Evolutionary conservation across 1,140 invertebrate species (phyloP), one percentile per base, ranked within the genome.

Genomic region (Diprion similis): DNA sequence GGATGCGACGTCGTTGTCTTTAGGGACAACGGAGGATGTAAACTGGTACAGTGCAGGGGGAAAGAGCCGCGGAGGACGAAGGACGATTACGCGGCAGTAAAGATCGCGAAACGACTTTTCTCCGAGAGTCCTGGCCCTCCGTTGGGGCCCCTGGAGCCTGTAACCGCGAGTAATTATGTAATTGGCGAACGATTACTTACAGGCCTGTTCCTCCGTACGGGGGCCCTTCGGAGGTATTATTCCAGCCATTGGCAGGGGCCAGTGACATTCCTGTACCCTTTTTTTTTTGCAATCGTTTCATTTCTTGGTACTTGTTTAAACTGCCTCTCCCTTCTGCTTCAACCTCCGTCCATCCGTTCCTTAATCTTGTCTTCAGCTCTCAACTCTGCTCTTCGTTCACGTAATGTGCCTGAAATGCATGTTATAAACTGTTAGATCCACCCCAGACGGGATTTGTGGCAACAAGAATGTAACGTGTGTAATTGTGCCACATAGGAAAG

Each of bases 131-230:
- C 71, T 46, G 68, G 71, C 66, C 46, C 47, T 8, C 45, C 47
- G 46, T 66, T 66, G 46, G 37, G 73, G 81, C 78, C 80, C 80
- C 76, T 74, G 75, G 78, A 76, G 78, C 73, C 71, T 74, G 78
- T 82, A 82, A 80, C 80, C 79, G 80, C 82, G 82, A 84, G 80
- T 86, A 88, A 88, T 88, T 87, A 87, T 86, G 85, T 88, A 87
- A 88, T 87, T 88, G 87, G 80, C 76, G 82, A 86, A 86, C 84
- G 86, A 87, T 87, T 87, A 87, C 85, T 88, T 87, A 87, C 84
- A n/a, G 78, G 79, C 76, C 80, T 76, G 81, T 78, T 84, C 81
- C 79, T 59, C 51, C 51, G 51, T 9, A 59, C 51, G 80, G 75
- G 75, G 84, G 78, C 74, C 82, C 83, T 78, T 87, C 85, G 84